phyloP scores from a whole-genome alignment of 2,888 invertebrate species.

The Conops quadrifasciatus region DNA sequence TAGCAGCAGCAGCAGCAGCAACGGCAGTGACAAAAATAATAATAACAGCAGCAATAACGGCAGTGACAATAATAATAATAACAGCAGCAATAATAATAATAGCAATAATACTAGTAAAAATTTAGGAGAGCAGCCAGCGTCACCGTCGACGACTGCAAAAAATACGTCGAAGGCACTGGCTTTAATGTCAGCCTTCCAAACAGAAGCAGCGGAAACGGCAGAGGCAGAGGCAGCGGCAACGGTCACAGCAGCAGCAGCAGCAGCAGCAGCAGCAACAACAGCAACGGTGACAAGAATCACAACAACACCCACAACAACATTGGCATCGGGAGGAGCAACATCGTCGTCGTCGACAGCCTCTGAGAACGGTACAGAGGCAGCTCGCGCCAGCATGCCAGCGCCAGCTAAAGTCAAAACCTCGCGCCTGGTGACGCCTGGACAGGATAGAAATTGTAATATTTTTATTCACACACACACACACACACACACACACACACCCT shows the following conservation, averaged over 20 bases:
- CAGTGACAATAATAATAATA: constrained; percentile 40
- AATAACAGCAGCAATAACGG: constrained; percentile 34
- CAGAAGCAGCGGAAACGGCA: neutral
- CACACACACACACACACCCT: neutral
- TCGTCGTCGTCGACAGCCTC: constrained; percentile 39
- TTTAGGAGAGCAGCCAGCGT: constrained; percentile 7
- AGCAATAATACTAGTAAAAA: constrained; percentile 33
- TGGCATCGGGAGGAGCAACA: constrained; percentile 38
- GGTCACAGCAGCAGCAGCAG: constrained; percentile 15
- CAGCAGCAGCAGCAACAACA: neutral
- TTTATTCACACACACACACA: neutral
- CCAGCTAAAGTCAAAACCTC: constrained; percentile 66
- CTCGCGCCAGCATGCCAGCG: constrained; percentile 55
- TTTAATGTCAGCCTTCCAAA: neutral
- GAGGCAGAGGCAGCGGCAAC: constrained; percentile 19
- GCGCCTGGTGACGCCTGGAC: constrained; percentile 67
- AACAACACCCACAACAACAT: constrained; percentile 46
- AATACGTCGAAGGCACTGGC: constrained; percentile 6
- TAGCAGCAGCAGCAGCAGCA: constrained; percentile 22
- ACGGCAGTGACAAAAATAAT: constrained; percentile 30
- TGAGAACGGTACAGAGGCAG: constrained; percentile 42
- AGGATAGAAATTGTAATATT: constrained; percentile 59
- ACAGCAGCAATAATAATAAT: constrained; percentile 30
- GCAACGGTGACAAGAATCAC: constrained; percentile 40
- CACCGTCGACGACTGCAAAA: constrained; percentile 17